Percentiles rank a stretch among this genome's conserved stretches.
phyloP scores from a whole-genome alignment of 30 jellyfish, hydroid and myxozoan genomes.

The Rhopilema esculentum region DNA sequence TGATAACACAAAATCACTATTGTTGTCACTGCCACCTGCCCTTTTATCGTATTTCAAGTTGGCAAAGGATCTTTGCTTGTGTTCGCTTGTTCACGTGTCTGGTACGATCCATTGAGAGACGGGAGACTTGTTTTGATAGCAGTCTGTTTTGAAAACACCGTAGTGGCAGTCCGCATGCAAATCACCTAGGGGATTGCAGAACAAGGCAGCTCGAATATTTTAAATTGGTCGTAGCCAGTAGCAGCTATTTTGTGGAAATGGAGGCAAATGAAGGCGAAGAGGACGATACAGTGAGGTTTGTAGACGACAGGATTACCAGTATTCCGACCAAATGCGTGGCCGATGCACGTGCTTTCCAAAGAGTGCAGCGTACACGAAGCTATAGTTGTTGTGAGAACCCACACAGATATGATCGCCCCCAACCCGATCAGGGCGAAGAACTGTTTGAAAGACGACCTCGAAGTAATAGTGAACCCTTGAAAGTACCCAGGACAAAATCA shows the following conservation, averaged over 20 bases:
- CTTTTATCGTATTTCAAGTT: slow-evolving; percentile 4
- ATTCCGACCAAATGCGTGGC: slow-evolving; percentile 7
- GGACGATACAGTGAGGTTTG: slow-evolving; percentile 30
- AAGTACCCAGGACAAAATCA: slow-evolving; percentile 33
- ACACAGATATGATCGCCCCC: neutral
- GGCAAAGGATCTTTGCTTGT: slow-evolving; percentile 37
- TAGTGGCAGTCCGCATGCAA: neutral
- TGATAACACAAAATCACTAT: slow-evolving; percentile 17
- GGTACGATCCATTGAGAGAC: slow-evolving; percentile 46
- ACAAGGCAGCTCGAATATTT: neutral
- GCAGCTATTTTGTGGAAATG: slow-evolving; percentile 2
- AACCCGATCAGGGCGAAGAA: neutral
- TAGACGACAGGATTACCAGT: slow-evolving; percentile 40
- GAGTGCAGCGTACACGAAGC: slow-evolving; percentile 52
- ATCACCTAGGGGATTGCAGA: neutral
- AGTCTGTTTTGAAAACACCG: slow-evolving; percentile 34
- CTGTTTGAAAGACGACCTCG: slow-evolving; percentile 48
- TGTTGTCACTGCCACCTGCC: slow-evolving; percentile 69
- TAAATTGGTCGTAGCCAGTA: neutral
- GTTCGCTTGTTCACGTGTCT: slow-evolving; percentile 76
- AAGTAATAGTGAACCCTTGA: slow-evolving; percentile 71
- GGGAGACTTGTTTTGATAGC: slow-evolving; percentile 55
- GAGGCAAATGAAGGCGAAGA: slow-evolving; percentile 25
- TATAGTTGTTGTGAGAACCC: slow-evolving; percentile 48
- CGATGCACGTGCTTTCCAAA: slow-evolving; percentile 55